These are phyloP conservation scores for Stenodera caucasica DNA, from an alignment of 2,888 invertebrate genomes.

Conservation along the genomic window DNA sequence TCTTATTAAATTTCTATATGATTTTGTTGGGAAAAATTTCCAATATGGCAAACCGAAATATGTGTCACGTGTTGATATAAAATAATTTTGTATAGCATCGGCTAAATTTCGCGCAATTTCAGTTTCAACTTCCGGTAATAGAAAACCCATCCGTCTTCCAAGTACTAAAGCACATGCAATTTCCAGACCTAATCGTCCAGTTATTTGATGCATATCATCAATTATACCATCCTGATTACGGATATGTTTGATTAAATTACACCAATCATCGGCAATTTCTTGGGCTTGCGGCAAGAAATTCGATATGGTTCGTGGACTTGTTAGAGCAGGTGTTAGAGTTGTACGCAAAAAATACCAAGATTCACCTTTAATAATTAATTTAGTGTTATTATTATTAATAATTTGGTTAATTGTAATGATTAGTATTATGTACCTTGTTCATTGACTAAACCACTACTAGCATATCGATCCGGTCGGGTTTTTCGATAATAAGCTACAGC, in stretches of 20 bases:
- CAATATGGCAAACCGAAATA: constrained; percentile 81
- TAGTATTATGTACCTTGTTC: constrained; percentile 65
- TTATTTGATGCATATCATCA: constrained; percentile 69
- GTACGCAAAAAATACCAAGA: constrained; percentile 75
- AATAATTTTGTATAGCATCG: constrained; percentile 75
- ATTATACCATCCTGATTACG: constrained; percentile 59
- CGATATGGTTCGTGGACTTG: constrained; percentile 74
- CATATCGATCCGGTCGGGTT: constrained; percentile 76
- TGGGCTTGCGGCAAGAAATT: constrained; percentile 75
- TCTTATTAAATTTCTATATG: constrained; percentile 69
- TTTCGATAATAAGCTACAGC: constrained; percentile 75
- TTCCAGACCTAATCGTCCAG: constrained; percentile 79
- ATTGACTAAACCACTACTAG: constrained; percentile 79
- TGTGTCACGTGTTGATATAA: constrained; percentile 77
- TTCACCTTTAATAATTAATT: constrained; percentile 77
- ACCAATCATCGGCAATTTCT: constrained; percentile 76
- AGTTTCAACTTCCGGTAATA: constrained; percentile 50
- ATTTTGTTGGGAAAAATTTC: constrained; percentile 75
- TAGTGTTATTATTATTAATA: too few relatives aligned
- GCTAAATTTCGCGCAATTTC: constrained; percentile 67
- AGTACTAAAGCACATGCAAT: constrained; percentile 78
- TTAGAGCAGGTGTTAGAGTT: constrained; percentile 73
- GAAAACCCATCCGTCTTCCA: constrained; percentile 77
- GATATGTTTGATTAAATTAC: constrained; percentile 64
- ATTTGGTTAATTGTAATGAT: too few relatives aligned